phyloP scores from a whole-genome alignment of 1,140 invertebrate species.

The Bombus breviceps region DNA sequence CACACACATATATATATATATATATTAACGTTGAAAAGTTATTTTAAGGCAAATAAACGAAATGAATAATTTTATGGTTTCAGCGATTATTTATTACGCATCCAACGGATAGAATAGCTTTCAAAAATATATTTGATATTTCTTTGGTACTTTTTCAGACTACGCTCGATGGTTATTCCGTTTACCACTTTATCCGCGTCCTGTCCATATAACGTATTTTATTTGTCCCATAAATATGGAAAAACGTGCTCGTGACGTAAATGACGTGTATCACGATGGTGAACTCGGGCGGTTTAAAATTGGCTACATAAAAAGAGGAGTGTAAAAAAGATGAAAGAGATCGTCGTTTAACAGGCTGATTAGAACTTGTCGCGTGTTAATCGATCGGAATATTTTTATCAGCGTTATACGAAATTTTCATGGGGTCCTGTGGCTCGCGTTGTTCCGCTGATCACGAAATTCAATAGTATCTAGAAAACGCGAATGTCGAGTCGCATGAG shows the following conservation, averaged over 20 bases:
- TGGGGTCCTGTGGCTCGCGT: background rate
- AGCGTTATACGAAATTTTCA: background rate
- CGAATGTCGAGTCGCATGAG: constrained; percentile 39
- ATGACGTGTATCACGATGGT: constrained; percentile 1
- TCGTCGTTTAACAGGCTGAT: background rate
- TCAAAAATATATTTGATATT: background rate
- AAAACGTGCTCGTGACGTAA: background rate
- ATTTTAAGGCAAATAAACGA: too few relatives aligned
- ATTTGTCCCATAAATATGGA: background rate
- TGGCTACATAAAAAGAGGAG: background rate
- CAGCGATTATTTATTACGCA: background rate
- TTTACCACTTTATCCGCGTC: background rate
- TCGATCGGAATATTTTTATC: constrained; percentile 31
- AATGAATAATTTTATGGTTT: background rate
- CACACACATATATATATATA: too few relatives aligned
- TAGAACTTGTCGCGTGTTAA: constrained; percentile 16
- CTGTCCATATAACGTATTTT: background rate
- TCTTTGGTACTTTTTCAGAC: background rate
- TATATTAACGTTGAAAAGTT: too few relatives aligned
- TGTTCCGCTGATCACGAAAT: constrained; percentile 10
- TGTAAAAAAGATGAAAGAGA: background rate
- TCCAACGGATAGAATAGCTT: background rate
- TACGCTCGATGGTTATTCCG: background rate
- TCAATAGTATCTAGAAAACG: constrained; percentile 38
- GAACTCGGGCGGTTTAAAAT: constrained; percentile 7